phyloP scores from a whole-genome alignment of 2,797 vertebrate species.

The Crenuchus spilurus region DNA sequence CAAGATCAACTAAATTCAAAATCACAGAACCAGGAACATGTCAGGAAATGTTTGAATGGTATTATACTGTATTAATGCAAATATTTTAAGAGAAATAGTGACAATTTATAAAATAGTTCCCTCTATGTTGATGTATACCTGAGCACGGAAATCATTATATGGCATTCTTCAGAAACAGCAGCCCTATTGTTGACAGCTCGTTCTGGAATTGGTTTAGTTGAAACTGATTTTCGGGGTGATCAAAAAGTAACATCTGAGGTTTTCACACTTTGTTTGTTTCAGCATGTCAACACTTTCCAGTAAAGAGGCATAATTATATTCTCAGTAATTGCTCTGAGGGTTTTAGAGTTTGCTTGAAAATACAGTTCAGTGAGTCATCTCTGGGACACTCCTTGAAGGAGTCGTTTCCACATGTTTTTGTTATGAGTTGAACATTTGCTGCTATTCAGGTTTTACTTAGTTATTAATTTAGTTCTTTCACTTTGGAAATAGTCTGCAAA shows the following conservation, averaged over 20 bases:
- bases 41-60: too few relatives aligned
- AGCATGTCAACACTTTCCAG: background rate
- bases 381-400: conserved; percentile 13
- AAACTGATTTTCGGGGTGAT: conserved; percentile 6
- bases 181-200: background rate
- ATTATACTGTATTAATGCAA: too few relatives aligned
- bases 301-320: background rate
- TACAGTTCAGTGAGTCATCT: background rate
- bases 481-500: too few relatives aligned
- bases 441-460: conserved; percentile 22
- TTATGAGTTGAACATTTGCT: background rate
- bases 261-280: background rate
- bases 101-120: background rate
- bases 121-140: background rate
- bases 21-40: too few relatives aligned
- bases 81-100: too few relatives aligned
- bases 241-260: background rate
- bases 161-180: background rate
- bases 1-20: too few relatives aligned
- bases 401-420: background rate
- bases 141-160: conserved; percentile 20
- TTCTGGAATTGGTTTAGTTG: background rate
- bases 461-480: too few relatives aligned
- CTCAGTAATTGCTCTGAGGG: background rate
- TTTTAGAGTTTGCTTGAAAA: background rate